Base-by-base conservation (phyloP, 1,140 invertebrate genomes). In the Bombus pascuorum region DNA sequence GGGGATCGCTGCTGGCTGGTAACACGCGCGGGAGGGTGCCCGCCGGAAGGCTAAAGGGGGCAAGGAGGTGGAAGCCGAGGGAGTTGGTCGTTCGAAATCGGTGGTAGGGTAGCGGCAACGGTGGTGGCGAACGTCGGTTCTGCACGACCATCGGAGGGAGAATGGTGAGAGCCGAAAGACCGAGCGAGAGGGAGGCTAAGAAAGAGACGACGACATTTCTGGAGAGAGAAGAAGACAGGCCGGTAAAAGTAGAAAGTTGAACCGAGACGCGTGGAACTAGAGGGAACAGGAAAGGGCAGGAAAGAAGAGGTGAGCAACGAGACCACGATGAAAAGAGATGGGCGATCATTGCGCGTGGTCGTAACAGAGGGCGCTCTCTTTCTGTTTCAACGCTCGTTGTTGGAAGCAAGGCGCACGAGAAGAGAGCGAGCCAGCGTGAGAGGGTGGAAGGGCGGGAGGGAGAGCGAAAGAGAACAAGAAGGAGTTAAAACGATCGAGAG, bases 1-100 rank as follows among this genome's bases (percentile, higher is more conserved):
- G 87, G 92, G 92, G 92, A 91, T 92, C 91, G 89, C 88, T 86
- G 90, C 88, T 86, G 85, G 91, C 88, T 91, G 91, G 89, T 88
- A 90, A 91, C 90, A 84, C 91, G 92, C 90, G 88, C 87, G 86
- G 82, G 87, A 85, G 75, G 82, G 82, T 88, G 86, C 89, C 83
- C 70, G 72, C 72, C 81, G 73, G 68, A 83, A 87, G 88, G 89
- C 77, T 85, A 81, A 87, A 88, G 86, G 84, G 78, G 86, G 34
- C 71, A 87, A 92, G 86, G 88, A 88, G 85, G 89, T 83, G 86
- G 90, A 84, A 87, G 86, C 89, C 53, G 80, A 83, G 85, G 77
- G 88, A 83, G 83, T 90, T 78, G 88, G 72, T 86, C 86, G 91
- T 77, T 89, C 57, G 83, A 85, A 90, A 91, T 83, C 84, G 82